Evolutionary conservation across 2,888 invertebrate species (phyloP).

Genomic region (Mesorhabditis spiculigera): DNA sequence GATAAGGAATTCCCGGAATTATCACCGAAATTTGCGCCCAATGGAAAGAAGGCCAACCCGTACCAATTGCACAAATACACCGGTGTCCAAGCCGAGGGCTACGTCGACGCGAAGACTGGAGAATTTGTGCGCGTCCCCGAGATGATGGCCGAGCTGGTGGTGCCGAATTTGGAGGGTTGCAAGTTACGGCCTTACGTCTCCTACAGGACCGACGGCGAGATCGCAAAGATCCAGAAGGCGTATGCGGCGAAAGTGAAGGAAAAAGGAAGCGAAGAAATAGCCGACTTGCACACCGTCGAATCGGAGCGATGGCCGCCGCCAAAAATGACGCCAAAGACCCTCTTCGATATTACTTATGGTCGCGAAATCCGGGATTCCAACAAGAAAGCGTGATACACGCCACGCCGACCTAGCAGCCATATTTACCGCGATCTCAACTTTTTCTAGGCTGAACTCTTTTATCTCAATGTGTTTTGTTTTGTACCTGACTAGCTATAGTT

Average conservation of each 20-base stretch:
- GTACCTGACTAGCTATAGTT: too few relatives aligned
- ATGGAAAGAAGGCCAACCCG: slow-evolving; percentile 43
- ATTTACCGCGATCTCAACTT: too few relatives aligned
- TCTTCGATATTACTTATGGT: slow-evolving; percentile 53
- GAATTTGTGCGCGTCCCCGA: slow-evolving; percentile 70
- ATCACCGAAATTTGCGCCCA: slow-evolving; percentile 34
- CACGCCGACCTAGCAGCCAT: too few relatives aligned
- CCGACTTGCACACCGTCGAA: slow-evolving; percentile 47
- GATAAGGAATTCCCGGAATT: slow-evolving; percentile 54
- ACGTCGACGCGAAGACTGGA: slow-evolving; percentile 41
- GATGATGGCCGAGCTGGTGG: slow-evolving; percentile 85
- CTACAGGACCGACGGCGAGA: slow-evolving; percentile 67
- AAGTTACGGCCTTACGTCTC: slow-evolving; percentile 90
- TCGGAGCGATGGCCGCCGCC: slow-evolving; percentile 56
- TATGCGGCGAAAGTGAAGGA: slow-evolving; percentile 44
- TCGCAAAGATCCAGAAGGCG: slow-evolving; percentile 43
- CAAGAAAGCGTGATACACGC: background rate
- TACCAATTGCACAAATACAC: slow-evolving; percentile 45
- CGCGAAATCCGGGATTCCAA: slow-evolving; percentile 39
- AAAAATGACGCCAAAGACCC: slow-evolving; percentile 45
- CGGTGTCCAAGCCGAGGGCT: slow-evolving; percentile 47
- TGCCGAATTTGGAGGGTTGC: slow-evolving; percentile 81
- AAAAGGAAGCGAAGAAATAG: slow-evolving; percentile 44
- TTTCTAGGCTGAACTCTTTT: too few relatives aligned
- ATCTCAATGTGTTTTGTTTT: too few relatives aligned